Conservation (phyloP, 2,113 vertebrate genomes). For the Shinisaurus crocodilurus region DNA sequence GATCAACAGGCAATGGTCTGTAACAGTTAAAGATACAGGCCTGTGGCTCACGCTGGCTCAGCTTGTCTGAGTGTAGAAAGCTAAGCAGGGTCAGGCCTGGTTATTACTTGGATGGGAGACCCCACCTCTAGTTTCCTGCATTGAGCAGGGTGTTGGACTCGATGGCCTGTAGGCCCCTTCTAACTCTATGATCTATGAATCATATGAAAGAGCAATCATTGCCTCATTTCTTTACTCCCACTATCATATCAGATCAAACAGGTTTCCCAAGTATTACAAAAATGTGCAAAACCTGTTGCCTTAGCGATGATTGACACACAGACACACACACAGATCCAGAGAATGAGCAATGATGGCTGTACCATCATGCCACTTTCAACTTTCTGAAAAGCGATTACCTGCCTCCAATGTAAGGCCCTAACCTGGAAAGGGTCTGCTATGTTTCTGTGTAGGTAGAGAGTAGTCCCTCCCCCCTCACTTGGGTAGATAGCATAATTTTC, state of each 20-base stretch:
- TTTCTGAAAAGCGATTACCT: not conserved
- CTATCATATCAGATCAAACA: not conserved
- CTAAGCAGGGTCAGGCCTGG: too few species aligned
- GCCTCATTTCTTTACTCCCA: not conserved
- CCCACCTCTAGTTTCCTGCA: too few species aligned
- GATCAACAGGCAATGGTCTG: not conserved
- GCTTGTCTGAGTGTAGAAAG: too few species aligned
- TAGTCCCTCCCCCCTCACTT: not conserved
- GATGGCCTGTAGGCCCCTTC: too few species aligned
- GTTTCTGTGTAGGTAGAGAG: not conserved
- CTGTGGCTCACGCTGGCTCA: too few species aligned
- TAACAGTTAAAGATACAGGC: not conserved
- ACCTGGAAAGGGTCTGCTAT: not conserved
- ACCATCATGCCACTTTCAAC: not conserved
- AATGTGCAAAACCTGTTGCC: not conserved
- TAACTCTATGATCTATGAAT: too few species aligned
- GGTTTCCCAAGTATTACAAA: not conserved
- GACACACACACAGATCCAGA: not conserved
- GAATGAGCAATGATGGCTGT: not conserved
- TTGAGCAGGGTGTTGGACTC: too few species aligned
- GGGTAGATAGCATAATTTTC: slow-evolving; percentile 12
- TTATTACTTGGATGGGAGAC: too few species aligned
- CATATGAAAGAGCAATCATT: not conserved
- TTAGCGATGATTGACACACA: not conserved
- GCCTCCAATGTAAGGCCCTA: not conserved